Evolutionary conservation across 1,140 invertebrate genomes (phyloP), one percentile per base, ranked within the genome.

Genomic region (Berghia stephanieae): DNA sequence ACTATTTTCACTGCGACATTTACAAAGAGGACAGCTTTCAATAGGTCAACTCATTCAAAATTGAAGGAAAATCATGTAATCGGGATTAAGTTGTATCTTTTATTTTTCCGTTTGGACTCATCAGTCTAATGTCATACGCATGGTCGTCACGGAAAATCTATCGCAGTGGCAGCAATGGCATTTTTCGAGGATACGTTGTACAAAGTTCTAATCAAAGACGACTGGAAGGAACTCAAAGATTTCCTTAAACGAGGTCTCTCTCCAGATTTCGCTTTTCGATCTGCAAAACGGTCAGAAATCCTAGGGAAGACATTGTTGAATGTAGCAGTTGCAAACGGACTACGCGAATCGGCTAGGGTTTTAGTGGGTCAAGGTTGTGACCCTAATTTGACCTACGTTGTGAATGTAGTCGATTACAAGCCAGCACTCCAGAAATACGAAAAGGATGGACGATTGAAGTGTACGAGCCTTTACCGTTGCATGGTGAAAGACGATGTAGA

Each of bases 101-200:
- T n/a, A n/a, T n/a, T n/a, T n/a, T n/a, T n/a, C n/a, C n/a, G n/a
- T n/a, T n/a, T n/a, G n/a, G n/a, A n/a, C n/a, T n/a, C n/a, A n/a
- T n/a, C n/a, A n/a, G n/a, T n/a, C n/a, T n/a, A n/a, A n/a, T n/a
- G n/a, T n/a, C n/a, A n/a, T n/a, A n/a, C n/a, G n/a, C n/a, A n/a
- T n/a, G n/a, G n/a, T n/a, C n/a, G n/a, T n/a, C n/a, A n/a, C n/a
- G n/a, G n/a, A n/a, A n/a, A n/a, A n/a, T n/a, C n/a, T n/a, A n/a
- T n/a, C n/a, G n/a, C n/a, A n/a, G n/a, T n/a, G n/a, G n/a, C n/a
- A n/a, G n/a, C n/a, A n/a, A 86, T 86, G 83, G 83, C 83, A 34
- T 86, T 83, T 66, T 82, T 85, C 68, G 85, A 86, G 60, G 81
- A 82, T 44, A 80, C 82, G 40, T 68, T 86, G 21, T 82, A 81